Percentiles rank a stretch among this genome's conserved stretches.
Evolutionary conservation across 2,797 vertebrate genomes (phyloP).

Genomic region (Phrynocephalus vlangalii): DNA sequence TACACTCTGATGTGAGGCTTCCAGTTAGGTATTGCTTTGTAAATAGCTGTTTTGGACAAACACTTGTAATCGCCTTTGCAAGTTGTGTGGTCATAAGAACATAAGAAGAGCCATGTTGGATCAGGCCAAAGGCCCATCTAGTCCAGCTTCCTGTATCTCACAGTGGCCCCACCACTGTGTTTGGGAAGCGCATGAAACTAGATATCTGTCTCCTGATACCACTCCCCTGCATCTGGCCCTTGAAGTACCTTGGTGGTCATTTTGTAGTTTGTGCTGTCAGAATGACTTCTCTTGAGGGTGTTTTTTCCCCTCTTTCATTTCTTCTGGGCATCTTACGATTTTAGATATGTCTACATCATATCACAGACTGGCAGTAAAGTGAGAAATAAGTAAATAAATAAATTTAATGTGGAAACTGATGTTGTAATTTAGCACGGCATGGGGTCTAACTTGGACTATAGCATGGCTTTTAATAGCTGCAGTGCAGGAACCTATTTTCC

Average conservation of each 20-base stretch:
- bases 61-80: neutral
- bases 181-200: no score
- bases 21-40: neutral
- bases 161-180: no score
- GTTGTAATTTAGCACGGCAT: neutral
- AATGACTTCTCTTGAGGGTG: neutral
- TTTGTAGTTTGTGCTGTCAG: neutral
- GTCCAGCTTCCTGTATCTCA: no score
- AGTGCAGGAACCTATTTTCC: constrained; percentile 19
- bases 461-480: constrained; percentile 16
- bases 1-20: no score
- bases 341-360: neutral
- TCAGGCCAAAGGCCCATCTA: no score
- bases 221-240: no score
- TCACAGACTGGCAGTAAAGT: neutral
- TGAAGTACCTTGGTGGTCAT: no score
- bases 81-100: neutral
- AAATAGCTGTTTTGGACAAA: neutral
- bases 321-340: neutral
- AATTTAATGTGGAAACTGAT: constrained; percentile 4
- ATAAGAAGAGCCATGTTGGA: no score
- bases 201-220: no score
- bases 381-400: neutral
- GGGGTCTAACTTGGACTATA: neutral
- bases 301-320: neutral